phyloP scores from a whole-genome alignment of 1,140 invertebrate genomes.

The Thalassaphorura encarpata region DNA sequence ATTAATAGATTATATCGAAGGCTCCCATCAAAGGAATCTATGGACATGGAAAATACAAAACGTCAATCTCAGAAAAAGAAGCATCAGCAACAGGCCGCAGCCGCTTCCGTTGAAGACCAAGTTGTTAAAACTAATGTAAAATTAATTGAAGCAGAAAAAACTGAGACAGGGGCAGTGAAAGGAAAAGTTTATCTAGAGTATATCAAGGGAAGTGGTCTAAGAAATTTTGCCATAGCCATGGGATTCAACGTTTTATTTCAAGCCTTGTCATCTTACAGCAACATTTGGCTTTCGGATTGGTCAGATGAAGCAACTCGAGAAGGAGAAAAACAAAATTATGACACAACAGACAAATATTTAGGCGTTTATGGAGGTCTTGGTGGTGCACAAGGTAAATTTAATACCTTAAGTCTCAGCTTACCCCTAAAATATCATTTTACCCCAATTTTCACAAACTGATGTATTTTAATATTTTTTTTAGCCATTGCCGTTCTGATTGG shows the following conservation, averaged over 20 bases:
- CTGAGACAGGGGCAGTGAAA: slow-evolving; percentile 83
- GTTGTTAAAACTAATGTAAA: not conserved
- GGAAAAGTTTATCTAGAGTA: slow-evolving; percentile 81
- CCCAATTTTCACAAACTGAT: not conserved
- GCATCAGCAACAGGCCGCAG: not conserved
- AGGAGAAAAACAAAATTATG: slow-evolving; percentile 49
- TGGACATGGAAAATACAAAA: not conserved
- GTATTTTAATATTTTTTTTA: not conserved
- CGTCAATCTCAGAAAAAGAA: too few species aligned
- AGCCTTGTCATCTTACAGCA: slow-evolving; percentile 74
- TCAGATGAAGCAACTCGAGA: slow-evolving; percentile 55
- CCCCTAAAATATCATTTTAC: too few species aligned
- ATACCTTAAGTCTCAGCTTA: too few species aligned
- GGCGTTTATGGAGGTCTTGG: slow-evolving; percentile 80
- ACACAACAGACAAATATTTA: slow-evolving; percentile 64
- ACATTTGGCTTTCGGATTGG: slow-evolving; percentile 86
- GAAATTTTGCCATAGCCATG: slow-evolving; percentile 61
- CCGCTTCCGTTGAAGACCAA: not conserved
- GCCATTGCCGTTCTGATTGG: slow-evolving; percentile 18
- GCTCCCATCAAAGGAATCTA: not conserved
- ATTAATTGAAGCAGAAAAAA: slow-evolving; percentile 75
- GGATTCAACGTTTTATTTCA: slow-evolving; percentile 51
- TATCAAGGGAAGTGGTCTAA: slow-evolving; percentile 69
- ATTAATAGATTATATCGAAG: too few species aligned
- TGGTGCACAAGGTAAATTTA: slow-evolving; percentile 62